Base-by-base conservation (phyloP, 2,797 vertebrate species). In the Oreochromis grahami region DNA sequence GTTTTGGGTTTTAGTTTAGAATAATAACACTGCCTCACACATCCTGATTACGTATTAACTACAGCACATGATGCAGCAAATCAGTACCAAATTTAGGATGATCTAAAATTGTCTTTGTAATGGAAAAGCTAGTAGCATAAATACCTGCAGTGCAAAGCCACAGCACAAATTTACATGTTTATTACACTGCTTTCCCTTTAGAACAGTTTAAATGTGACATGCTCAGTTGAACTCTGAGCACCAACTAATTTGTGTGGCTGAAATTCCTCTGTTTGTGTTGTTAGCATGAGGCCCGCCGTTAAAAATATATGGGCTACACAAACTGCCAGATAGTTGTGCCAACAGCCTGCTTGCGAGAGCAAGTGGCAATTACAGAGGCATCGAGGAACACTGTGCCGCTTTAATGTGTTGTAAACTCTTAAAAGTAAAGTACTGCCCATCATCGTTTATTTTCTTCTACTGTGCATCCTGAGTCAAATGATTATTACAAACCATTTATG, bases 301-400 rank as follows among this genome's bases (percentile, higher is more conserved):
- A 84, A n/a, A 53, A 82, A 83, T 48, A 79, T 60, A 41, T 60
- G 34, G 82, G 83, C 19, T 86, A 80, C 80, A 77, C 34, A 79
- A 80, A 79, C 56, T 84, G 32, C 13, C 51, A 45, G 72, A 77
- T 82, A 89, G 90, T 87, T 89, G 86, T 84, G 63, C 51, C 81
- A 81, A 82, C 82, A 84, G 55, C 43, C 83, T 80, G 10, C 48
- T 43, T 87, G 76, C 4, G 10, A 8, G 6, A 77, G 76, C 65
- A 86, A 85, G 77, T 60, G 21, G 48, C 70, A 88, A 63, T 82
- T 41, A 72, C 36, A 87, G 81, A 76, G 72, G 6, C 51, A 87
- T 24, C 56, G 51, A 80, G 11, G 34, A 11, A 76, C 38, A 52
- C 26, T 45, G 79, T 41, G 52, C 51, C 21, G 9, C 9, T 74